phyloP scores from a whole-genome alignment of 2,113 vertebrate genomes.

The Micronycteris hirsuta region DNA sequence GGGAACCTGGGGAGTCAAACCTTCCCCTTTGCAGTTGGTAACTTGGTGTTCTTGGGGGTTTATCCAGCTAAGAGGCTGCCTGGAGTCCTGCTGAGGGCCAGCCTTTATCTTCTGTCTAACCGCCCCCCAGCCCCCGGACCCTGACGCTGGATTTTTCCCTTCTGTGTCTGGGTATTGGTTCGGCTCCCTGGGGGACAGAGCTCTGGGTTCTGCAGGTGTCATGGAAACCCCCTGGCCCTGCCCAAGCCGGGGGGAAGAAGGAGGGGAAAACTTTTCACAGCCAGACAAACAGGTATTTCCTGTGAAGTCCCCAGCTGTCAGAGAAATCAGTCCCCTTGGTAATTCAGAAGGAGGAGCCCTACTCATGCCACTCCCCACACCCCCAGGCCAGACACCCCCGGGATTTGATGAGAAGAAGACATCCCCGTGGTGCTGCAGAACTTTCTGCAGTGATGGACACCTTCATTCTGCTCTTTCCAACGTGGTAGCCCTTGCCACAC shows the following conservation, averaged over 20 bases:
- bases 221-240: conserved; percentile 65
- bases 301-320: conserved; percentile 31
- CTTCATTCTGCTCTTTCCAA: background rate
- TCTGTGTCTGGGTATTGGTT: conserved; percentile 4
- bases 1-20: background rate
- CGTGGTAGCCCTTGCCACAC: background rate
- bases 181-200: conserved; percentile 23
- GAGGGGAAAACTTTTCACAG: conserved; percentile 42
- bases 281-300: conserved; percentile 63
- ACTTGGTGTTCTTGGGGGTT: background rate
- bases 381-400: background rate
- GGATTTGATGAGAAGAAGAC: background rate
- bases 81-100: background rate
- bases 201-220: conserved; percentile 41
- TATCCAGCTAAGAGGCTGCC: background rate
- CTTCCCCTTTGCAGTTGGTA: background rate
- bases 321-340: conserved; percentile 39
- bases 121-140: accelerated
- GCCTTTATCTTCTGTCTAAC: background rate
- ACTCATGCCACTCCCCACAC: background rate
- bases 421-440: accelerated
- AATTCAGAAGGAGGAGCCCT: conserved; percentile 13
- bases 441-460: background rate
- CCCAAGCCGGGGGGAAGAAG: background rate
- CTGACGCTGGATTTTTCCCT: background rate